Percentiles rank a stretch among this genome's conserved stretches.
These are phyloP conservation scores for Amia ocellicauda DNA, from an alignment of 2,113 vertebrate genomes.

Conservation along the genomic window DNA sequence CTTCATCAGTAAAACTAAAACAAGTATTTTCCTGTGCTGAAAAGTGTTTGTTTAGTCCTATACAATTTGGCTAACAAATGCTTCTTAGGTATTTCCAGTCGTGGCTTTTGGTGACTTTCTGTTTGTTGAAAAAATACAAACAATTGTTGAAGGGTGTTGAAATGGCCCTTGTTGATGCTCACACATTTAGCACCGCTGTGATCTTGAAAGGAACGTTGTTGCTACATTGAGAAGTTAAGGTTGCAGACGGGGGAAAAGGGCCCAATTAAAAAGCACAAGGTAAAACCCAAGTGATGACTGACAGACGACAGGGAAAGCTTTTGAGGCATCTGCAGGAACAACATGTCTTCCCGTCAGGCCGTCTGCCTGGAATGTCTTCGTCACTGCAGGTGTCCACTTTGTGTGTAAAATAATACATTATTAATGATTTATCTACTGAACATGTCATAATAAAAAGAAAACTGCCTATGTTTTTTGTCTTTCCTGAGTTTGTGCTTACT, in stretches of 20 bases:
- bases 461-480: too few species aligned
- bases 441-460: too few species aligned
- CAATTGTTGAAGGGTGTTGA: neutral
- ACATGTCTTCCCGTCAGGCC: neutral
- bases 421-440: neutral
- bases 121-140: neutral
- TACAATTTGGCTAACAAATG: neutral
- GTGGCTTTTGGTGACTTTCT: neutral
- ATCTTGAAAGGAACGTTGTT: constrained; percentile 3
- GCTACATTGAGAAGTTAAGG: neutral
- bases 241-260: neutral
- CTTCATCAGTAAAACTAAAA: neutral
- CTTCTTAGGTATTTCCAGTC: neutral
- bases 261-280: constrained; percentile 1
- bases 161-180: neutral
- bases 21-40: constrained; percentile 1
- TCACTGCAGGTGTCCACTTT: neutral
- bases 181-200: neutral
- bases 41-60: neutral
- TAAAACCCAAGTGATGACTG: neutral
- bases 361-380: neutral
- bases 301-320: neutral
- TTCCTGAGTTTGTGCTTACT: too few species aligned
- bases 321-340: neutral
- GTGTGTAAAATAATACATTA: neutral